Evolutionary conservation across 92 coral and sea anemone genomes (phyloP).

Genomic region (Actinernus sp.): DNA sequence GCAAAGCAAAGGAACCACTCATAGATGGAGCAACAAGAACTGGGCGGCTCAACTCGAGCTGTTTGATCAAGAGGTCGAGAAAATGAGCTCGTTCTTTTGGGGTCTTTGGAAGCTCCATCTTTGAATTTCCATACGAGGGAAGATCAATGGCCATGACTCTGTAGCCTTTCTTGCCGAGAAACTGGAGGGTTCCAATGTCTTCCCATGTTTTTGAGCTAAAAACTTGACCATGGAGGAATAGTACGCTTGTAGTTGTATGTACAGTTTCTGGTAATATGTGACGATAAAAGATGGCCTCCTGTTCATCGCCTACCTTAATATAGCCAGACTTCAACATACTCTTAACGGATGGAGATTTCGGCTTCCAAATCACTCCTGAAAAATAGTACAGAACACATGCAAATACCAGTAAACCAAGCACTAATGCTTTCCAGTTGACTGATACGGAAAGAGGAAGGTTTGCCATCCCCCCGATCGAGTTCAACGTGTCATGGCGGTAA

Average conservation of each 20-base stretch:
- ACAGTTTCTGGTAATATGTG: slow-evolving; percentile 39
- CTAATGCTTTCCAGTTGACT: slow-evolving; percentile 56
- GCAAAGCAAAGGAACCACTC: slow-evolving; percentile 89
- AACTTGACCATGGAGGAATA: slow-evolving; percentile 76
- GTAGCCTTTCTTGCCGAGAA: slow-evolving; percentile 61
- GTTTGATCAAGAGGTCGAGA: slow-evolving; percentile 41
- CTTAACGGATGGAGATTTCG: background rate
- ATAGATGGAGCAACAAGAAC: slow-evolving; percentile 85
- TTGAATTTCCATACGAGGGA: slow-evolving; percentile 75
- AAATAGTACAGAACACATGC: slow-evolving; percentile 12
- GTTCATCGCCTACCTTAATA: slow-evolving; percentile 38
- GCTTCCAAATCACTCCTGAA: slow-evolving; percentile 26
- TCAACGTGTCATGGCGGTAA: too few relatives aligned
- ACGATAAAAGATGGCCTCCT: slow-evolving; percentile 73
- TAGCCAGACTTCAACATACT: slow-evolving; percentile 14
- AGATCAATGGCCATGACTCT: slow-evolving; percentile 82
- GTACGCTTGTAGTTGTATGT: slow-evolving; percentile 24
- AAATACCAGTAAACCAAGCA: slow-evolving; percentile 21
- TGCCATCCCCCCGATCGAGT: too few relatives aligned
- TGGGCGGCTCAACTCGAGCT: slow-evolving; percentile 35
- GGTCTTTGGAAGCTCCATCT: background rate
- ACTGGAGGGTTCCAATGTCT: slow-evolving; percentile 66
- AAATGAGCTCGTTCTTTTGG: slow-evolving; percentile 60
- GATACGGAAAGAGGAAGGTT: slow-evolving; percentile 54
- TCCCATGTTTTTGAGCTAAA: slow-evolving; percentile 86